Evolutionary conservation across 2,797 vertebrate species (phyloP).

Genomic region (Brachymystax lenok): DNA sequence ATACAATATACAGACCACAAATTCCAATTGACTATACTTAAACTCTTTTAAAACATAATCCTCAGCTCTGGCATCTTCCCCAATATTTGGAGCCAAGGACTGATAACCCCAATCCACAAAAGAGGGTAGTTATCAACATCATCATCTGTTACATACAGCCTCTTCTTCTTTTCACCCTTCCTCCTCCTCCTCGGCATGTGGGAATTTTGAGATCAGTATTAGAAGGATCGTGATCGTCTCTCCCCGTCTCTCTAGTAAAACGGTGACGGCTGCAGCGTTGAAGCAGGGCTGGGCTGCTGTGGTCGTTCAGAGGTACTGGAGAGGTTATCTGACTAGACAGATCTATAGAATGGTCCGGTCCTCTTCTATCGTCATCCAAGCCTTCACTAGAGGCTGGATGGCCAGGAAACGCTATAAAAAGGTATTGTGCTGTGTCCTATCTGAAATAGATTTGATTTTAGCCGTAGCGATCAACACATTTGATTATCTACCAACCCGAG

Average conservation of each 20-base stretch:
- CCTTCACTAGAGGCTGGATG: slow-evolving; percentile 86
- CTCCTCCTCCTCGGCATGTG: too few species aligned
- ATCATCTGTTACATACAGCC: too few species aligned
- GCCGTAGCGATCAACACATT: not conserved
- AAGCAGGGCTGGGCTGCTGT: slow-evolving; percentile 90
- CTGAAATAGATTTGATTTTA: not conserved
- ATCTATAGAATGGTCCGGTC: slow-evolving; percentile 82
- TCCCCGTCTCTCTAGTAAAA: slow-evolving; percentile 75
- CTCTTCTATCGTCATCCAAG: slow-evolving; percentile 90
- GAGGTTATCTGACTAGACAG: slow-evolving; percentile 83
- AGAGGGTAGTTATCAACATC: too few species aligned
- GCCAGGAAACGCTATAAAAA: slow-evolving; percentile 86
- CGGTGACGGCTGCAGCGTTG: slow-evolving; percentile 80
- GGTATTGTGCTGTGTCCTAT: slow-evolving; percentile 67
- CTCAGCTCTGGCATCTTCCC: too few species aligned
- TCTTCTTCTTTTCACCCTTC: not conserved
- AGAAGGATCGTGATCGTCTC: not conserved
- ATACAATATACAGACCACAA: too few species aligned
- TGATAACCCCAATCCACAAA: too few species aligned
- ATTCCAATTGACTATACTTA: too few species aligned
- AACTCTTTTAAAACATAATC: too few species aligned
- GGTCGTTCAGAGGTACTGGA: slow-evolving; percentile 87
- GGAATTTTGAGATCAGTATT: not conserved
- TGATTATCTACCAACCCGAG: not conserved
- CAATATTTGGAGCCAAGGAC: too few species aligned